Base-by-base conservation (phyloP, 53 echinoderm and acorn worm species). In the Actinopyga echinites region DNA sequence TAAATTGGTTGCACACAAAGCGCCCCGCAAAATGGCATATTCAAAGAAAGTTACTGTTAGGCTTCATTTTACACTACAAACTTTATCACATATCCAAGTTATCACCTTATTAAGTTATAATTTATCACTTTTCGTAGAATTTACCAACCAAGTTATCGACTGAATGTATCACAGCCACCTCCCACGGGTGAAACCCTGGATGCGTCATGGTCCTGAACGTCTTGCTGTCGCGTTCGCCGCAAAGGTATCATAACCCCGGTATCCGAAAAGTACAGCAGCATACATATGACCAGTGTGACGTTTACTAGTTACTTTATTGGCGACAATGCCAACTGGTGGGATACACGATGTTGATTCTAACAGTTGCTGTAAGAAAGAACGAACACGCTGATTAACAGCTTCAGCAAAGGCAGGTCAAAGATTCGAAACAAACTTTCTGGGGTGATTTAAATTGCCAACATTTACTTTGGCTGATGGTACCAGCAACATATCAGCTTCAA, bases 381-480 rank as follows among this genome's bases (percentile, higher is more conserved):
- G 40, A 0, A 83, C 56, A 20, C 56, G 83, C 13, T 34, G n/a
- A 69, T 83, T 54, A 68, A 83, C 30, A 24, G 69, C 83, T 30
- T 83, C 55, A 20, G 68, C 69, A 33, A 69, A 83, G 26, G 21
- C 19, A 36, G 56, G 68, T 67, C 56, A 0, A 13, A 69, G 6
- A 22, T 49, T 7, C 5, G 83, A 52, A 1, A 54, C 30, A 83
- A 83, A 83, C 56, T 68, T 32, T 8, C 36, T 26, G 25, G 68
- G 53, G 83, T 83, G 83, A 54, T 83, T 83, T 20, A 83, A 9
- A 28, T 83, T 69, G 30, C 83, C 83, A 32, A 68, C 29, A 36
- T 83, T 53, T 19, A 83, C 83, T 34, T 56, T 69, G 0, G 57
- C 71, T 30, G 40, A 20, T 56, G 83, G 67, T 26, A 83, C 68